Evolutionary conservation across 2,797 vertebrate species (phyloP).

Genomic region (Caiman crocodilus): DNA sequence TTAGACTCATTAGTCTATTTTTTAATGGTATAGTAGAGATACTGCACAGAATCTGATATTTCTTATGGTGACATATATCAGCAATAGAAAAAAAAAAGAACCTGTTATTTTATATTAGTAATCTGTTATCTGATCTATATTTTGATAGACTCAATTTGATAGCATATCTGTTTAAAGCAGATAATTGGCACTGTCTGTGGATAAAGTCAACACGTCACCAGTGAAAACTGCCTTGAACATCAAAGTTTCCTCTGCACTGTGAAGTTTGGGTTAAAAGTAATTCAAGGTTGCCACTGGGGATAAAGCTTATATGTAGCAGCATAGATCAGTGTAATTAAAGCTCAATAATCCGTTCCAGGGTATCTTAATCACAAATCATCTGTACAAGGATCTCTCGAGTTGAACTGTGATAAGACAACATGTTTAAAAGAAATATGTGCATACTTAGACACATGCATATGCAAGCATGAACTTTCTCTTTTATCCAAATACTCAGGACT

Average conservation of each 20-base stretch:
- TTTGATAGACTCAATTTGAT: background rate
- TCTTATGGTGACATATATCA: background rate
- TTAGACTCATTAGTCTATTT: conserved; percentile 24
- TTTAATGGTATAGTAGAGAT: background rate
- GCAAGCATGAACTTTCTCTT: background rate
- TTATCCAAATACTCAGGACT: background rate
- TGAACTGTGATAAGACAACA: background rate
- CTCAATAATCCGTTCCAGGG: background rate
- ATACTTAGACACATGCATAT: background rate
- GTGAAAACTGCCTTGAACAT: conserved; percentile 19
- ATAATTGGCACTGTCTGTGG: conserved; percentile 27
- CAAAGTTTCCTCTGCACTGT: conserved; percentile 12
- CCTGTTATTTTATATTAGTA: background rate
- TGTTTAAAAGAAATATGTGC: background rate
- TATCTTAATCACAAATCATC: background rate
- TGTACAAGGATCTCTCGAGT: background rate
- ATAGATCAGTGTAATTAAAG: background rate
- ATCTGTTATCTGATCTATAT: conserved; percentile 24
- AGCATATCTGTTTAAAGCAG: conserved; percentile 14
- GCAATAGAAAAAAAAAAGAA: background rate
- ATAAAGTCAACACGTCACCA: background rate
- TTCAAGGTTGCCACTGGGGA: background rate
- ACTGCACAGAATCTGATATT: background rate
- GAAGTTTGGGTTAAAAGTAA: conserved; percentile 32
- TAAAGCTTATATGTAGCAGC: background rate